These are phyloP conservation scores for Halcyon senegalensis DNA, from an alignment of 2,113 vertebrate species.

Conservation along the genomic window DNA sequence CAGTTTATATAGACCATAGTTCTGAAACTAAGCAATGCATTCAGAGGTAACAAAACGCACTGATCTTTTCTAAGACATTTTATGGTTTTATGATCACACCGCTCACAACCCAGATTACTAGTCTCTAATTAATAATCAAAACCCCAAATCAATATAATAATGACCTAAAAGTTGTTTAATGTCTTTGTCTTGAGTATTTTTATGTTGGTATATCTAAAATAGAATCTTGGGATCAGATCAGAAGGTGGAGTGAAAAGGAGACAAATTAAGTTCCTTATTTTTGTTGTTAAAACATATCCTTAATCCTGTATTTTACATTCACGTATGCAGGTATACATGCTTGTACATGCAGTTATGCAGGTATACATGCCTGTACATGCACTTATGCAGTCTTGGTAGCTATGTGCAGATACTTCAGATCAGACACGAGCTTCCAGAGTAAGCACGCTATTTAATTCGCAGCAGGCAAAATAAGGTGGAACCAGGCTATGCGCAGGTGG, in stretches of 20 bases:
- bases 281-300: not conserved
- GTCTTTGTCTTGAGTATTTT: not conserved
- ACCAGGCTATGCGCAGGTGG: constrained; percentile 3
- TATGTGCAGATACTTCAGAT: not conserved
- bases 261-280: not conserved
- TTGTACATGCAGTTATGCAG: not conserved
- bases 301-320: not conserved
- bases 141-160: not conserved
- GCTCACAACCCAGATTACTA: not conserved
- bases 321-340: fast-evolving
- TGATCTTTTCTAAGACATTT: constrained; percentile 8
- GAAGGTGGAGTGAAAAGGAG: not conserved
- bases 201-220: not conserved
- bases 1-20: not conserved
- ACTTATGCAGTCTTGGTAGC: not conserved
- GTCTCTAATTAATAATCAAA: constrained; percentile 20
- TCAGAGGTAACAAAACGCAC: constrained; percentile 3
- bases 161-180: not conserved
- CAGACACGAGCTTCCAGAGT: not conserved
- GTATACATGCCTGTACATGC: fast-evolving
- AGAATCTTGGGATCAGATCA: not conserved
- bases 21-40: constrained; percentile 4
- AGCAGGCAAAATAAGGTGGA: not conserved
- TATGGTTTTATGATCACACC: not conserved
- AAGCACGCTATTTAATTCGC: not conserved